phyloP scores from a whole-genome alignment of 2,888 invertebrate genomes.

The Amphimallon solstitiale region DNA sequence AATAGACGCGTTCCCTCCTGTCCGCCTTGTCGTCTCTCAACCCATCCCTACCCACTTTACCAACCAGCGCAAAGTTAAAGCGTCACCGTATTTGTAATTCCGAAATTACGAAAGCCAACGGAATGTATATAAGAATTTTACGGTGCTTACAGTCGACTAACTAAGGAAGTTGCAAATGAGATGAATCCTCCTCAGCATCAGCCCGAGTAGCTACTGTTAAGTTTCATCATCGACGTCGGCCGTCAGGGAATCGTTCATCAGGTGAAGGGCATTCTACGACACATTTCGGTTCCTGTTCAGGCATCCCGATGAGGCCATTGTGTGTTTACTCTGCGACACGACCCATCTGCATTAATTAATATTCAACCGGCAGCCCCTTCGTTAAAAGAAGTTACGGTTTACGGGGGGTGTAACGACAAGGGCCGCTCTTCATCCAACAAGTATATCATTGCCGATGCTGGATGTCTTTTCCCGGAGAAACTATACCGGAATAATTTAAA shows the following conservation, averaged over 20 bases:
- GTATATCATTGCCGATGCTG: conserved; percentile 26
- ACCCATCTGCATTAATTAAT: conserved; percentile 51
- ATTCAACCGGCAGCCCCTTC: conserved; percentile 42
- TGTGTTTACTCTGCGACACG: conserved; percentile 48
- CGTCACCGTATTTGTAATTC: conserved; percentile 12
- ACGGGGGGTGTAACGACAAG: conserved; percentile 38
- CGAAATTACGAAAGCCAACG: conserved; percentile 27
- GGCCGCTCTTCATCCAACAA: conserved; percentile 28
- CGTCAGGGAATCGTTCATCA: conserved; percentile 52
- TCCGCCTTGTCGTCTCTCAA: too few relatives aligned
- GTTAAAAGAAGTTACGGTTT: conserved; percentile 44
- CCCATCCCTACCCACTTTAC: conserved; percentile 9
- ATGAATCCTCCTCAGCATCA: conserved; percentile 28
- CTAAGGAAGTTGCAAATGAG: conserved; percentile 41
- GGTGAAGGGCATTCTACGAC: conserved; percentile 53
- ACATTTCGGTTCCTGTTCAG: conserved; percentile 55
- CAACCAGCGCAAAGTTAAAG: not conserved
- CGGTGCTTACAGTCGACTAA: conserved; percentile 34
- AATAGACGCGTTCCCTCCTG: too few relatives aligned
- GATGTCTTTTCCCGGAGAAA: not conserved
- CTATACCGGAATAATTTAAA: conserved; percentile 11
- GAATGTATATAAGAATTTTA: conserved; percentile 37
- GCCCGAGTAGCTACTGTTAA: conserved; percentile 26
- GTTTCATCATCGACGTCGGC: conserved; percentile 34
- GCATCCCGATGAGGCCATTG: conserved; percentile 55